Evolutionary conservation across 2,888 invertebrate genomes (phyloP), one percentile per base, ranked within the genome.

Genomic region (Lithophane socia): DNA sequence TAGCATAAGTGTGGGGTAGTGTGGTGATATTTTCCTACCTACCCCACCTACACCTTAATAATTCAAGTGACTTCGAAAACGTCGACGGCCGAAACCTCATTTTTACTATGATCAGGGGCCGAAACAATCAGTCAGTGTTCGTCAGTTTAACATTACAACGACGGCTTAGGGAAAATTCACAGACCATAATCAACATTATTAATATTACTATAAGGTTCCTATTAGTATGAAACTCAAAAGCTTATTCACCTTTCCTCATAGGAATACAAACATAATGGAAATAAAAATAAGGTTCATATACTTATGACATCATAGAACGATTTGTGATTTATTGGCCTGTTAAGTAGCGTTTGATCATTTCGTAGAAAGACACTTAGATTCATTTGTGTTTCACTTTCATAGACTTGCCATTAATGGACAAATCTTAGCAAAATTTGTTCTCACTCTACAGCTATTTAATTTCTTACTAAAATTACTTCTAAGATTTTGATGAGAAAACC

Each of bases 401-500:
- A 29, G 13, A 16, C 1, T 10, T n/a, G 7, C n/a, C 52, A 7
- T 29, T 56, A 49, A 4, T 12, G 29, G 3, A 2, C 13, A 44
- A 54, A 54, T 54, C 3, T 24, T 2, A 37, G 42, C 16, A 13
- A 47, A 37, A 37, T 16, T 13, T 49, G 13, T 49, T n/a, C 42
- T 70, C 16, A 13, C 56, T 70, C 13, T 10, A 54, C 24, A 73
- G 65, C 47, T 73, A 60, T 80, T 73, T 44, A 78, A 73, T 73
- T 73, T 73, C 73, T 47, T 16, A 44, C 58, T 47, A 37, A 65
- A 65, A 80, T 73, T 18, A 72, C 58, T 80, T 80, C 64, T 16
- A 65, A 65, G 73, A 73, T 58, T 9, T 42, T 13, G 0, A 21
- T 16, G 47, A 10, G 47, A 37, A 65, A 54, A n/a, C 65, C 58